Percentiles rank a stretch among this genome's conserved stretches.
Conservation (phyloP, 2,888 invertebrate species). For the Ornithoptera alexandrae region DNA sequence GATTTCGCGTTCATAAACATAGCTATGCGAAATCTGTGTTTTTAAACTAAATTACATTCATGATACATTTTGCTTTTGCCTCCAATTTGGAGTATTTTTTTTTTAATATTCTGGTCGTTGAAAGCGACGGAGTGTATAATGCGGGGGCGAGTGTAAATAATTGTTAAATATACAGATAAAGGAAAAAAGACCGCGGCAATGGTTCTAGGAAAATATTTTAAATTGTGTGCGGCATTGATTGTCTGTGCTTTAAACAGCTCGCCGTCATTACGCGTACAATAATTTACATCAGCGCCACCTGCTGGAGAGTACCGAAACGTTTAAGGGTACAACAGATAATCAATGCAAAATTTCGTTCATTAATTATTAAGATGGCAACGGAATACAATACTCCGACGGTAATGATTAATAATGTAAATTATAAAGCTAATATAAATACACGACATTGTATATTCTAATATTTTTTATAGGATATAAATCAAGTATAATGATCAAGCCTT, state of each 20-base stretch:
- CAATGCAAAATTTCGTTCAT: constrained; percentile 46
- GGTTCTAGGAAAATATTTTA: constrained; percentile 60
- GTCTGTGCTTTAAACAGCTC: constrained; percentile 37
- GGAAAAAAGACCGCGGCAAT: constrained; percentile 39
- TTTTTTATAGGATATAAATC: constrained; percentile 78
- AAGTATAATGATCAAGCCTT: constrained; percentile 77
- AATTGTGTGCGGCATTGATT: constrained; percentile 43
- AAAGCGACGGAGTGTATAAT: constrained; percentile 31
- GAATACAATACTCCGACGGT: constrained; percentile 72
- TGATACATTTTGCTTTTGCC: no score
- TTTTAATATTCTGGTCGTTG: constrained; percentile 2
- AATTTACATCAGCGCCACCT: constrained; percentile 44
- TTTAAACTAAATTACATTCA: no score
- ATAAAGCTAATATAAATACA: constrained; percentile 60
- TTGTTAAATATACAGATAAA: constrained; percentile 41
- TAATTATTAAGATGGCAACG: constrained; percentile 39
- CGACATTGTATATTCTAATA: constrained; percentile 74
- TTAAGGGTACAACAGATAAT: constrained; percentile 40
- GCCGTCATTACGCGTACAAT: constrained; percentile 46
- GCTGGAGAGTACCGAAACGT: constrained; percentile 24
- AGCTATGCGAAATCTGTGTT: background rate
- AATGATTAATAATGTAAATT: constrained; percentile 66
- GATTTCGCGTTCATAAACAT: constrained; percentile 13
- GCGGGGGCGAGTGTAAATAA: constrained; percentile 57
- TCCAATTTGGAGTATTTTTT: background rate